A percentile compares a stretch with the other conserved stretches of the same genome.
Evolutionary conservation across 2,113 vertebrate genomes (phyloP).

Genomic region (Ctenomys sociabilis): DNA sequence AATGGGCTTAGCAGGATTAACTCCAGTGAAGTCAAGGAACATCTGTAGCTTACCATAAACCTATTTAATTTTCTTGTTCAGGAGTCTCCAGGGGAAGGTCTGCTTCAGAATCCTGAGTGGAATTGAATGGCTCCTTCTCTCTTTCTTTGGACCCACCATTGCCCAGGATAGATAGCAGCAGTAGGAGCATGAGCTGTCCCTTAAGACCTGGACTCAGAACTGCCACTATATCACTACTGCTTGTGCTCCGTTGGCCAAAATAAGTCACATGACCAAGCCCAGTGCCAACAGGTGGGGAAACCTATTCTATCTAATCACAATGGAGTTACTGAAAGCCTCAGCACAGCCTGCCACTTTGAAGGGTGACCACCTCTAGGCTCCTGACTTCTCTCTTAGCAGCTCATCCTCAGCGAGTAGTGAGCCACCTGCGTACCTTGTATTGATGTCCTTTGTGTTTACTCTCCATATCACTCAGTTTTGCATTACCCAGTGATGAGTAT

Average conservation of each 20-base stretch:
- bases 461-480: conserved; percentile 3
- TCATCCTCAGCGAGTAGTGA: background rate
- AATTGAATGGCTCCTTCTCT: background rate
- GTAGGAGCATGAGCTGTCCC: background rate
- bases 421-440: background rate
- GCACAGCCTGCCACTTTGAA: background rate
- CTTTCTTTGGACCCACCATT: background rate
- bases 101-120: background rate
- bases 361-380: background rate
- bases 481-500: background rate
- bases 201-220: background rate
- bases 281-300: background rate
- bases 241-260: background rate
- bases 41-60: background rate
- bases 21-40: background rate
- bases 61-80: background rate
- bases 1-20: background rate
- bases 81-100: background rate
- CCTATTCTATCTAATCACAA: background rate
- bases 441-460: conserved; percentile 12
- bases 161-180: background rate
- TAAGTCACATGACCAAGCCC: background rate
- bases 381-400: background rate
- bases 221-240: background rate
- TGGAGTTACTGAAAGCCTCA: background rate